phyloP scores from a whole-genome alignment of 2,113 vertebrate genomes.

The Lamprotornis superbus region DNA sequence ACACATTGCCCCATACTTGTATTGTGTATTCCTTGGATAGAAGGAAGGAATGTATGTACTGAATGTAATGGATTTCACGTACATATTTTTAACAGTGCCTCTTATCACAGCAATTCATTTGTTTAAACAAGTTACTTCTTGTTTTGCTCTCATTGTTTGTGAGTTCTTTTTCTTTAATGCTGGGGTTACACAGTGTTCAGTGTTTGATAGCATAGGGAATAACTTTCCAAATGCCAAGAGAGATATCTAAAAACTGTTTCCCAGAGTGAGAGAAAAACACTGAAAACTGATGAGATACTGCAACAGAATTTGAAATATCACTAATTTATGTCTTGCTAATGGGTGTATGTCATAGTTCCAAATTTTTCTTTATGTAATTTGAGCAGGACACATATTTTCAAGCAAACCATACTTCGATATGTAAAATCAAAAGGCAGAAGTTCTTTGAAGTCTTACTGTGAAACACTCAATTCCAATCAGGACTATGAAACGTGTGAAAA shows the following conservation, averaged over 20 bases:
- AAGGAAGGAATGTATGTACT: not conserved
- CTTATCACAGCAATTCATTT: not conserved
- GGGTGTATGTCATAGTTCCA: not conserved
- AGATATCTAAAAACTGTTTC: not conserved
- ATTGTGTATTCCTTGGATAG: not conserved
- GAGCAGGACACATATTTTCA: not conserved
- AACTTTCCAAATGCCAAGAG: not conserved
- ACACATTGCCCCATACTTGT: not conserved
- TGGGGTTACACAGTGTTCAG: not conserved
- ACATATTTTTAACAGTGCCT: not conserved
- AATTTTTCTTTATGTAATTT: not conserved
- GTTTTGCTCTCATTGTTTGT: not conserved
- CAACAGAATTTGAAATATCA: not conserved
- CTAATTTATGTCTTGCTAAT: not conserved
- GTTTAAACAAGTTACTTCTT: not conserved
- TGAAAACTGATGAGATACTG: not conserved
- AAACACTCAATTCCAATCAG: not conserved
- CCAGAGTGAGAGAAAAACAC: not conserved
- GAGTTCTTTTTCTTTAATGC: not conserved
- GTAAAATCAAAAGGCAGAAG: not conserved
- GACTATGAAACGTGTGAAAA: not conserved
- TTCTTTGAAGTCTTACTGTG: not conserved
- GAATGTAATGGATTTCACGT: not conserved
- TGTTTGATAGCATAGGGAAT: not conserved
- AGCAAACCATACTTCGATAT: not conserved